phyloP scores from a whole-genome alignment of 2,113 vertebrate species.

The Neogale vison region DNA sequence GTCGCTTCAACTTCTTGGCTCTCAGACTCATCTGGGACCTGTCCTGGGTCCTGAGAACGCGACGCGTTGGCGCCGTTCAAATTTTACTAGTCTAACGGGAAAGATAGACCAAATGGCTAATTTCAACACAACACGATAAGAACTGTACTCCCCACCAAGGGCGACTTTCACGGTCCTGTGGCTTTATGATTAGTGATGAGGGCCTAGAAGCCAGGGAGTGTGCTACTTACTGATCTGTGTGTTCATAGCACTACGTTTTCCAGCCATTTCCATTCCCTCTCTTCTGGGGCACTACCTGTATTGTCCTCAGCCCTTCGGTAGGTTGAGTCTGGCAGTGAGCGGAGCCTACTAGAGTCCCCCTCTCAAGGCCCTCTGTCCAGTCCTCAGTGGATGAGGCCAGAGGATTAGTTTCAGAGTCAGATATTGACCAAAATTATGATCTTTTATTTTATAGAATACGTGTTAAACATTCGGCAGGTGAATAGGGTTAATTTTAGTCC shows the following conservation, averaged over 20 bases:
- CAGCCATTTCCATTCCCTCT: not conserved
- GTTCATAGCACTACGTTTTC: not conserved
- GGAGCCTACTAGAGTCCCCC: too few species aligned
- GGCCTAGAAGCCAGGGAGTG: not conserved
- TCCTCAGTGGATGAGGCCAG: not conserved
- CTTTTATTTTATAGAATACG: not conserved
- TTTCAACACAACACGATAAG: not conserved
- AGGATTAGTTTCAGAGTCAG: not conserved
- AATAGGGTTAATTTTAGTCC: not conserved
- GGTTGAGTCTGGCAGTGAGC: not conserved
- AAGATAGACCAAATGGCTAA: not conserved
- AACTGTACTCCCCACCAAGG: not conserved
- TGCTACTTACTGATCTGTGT: not conserved
- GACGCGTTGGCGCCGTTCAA: accelerated
- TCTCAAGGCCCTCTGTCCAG: not conserved
- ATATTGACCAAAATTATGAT: not conserved
- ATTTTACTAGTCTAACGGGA: not conserved
- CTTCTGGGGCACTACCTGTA: not conserved
- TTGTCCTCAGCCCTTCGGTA: not conserved
- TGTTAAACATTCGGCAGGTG: not conserved
- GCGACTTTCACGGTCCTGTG: not conserved
- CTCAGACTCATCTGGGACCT: accelerated
- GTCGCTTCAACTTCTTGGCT: accelerated
- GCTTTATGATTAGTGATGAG: not conserved
- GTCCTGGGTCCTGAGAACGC: not conserved